A percentile compares a stretch with the other conserved stretches of the same genome.
Conservation (phyloP, 2,797 vertebrate genomes). For the Luscinia megarhynchos region DNA sequence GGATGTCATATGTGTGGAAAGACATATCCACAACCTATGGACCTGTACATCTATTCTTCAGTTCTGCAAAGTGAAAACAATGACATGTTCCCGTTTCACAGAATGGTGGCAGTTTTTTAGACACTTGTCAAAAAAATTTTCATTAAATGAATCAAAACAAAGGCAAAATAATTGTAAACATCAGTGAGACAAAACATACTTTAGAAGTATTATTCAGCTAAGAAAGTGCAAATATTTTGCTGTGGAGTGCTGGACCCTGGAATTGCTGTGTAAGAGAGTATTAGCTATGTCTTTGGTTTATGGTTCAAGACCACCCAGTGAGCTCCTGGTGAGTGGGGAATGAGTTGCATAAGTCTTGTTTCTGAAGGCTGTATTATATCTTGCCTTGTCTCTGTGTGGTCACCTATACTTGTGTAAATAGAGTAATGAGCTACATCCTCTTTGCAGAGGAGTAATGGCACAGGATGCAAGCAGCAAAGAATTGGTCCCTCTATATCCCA, state of each 20-base stretch:
- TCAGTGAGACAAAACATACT: neutral
- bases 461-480: neutral
- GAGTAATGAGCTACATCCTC: neutral
- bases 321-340: slow-evolving; percentile 5
- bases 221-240: neutral
- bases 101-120: fast-evolving
- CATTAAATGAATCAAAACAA: neutral
- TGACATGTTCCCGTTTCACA: neutral
- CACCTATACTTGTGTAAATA: neutral
- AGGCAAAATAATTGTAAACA: neutral
- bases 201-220: neutral
- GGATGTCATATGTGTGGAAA: neutral
- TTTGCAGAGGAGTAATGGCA: neutral
- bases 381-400: slow-evolving; percentile 22
- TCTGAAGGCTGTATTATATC: neutral
- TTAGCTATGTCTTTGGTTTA: neutral
- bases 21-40: neutral
- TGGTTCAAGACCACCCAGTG: slow-evolving; percentile 25
- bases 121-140: neutral
- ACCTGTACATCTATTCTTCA: neutral
- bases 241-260: neutral
- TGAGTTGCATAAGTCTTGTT: neutral
- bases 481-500: neutral
- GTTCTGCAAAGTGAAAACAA: neutral
- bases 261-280: neutral